Percentiles rank a stretch among this genome's conserved stretches.
Conservation (phyloP, 2,113 vertebrate genomes). For the Corydoras maculifer region DNA sequence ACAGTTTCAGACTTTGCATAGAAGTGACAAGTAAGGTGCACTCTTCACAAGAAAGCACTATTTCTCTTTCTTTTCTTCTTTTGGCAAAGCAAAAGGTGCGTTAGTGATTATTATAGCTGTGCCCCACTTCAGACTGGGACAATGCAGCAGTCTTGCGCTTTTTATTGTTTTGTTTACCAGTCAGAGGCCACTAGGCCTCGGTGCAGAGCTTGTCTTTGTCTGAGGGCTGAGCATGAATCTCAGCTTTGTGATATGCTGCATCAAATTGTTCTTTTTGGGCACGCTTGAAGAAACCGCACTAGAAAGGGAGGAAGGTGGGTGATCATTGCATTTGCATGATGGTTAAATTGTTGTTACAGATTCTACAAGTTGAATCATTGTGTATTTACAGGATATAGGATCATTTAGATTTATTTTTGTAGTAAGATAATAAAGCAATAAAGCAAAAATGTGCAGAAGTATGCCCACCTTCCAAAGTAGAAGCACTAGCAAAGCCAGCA, state of each 20-base stretch:
- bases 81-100: slow-evolving; percentile 49
- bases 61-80: slow-evolving; percentile 26
- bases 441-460: too few species aligned
- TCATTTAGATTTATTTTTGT: neutral
- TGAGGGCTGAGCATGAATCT: slow-evolving; percentile 98
- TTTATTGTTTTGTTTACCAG: slow-evolving; percentile 74
- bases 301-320: slow-evolving; percentile 81
- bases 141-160: slow-evolving; percentile 45
- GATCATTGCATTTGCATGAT: slow-evolving; percentile 59
- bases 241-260: slow-evolving; percentile 96
- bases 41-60: slow-evolving; percentile 23
- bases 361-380: neutral
- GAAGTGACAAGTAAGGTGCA: slow-evolving; percentile 17
- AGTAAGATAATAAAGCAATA: too few species aligned
- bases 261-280: slow-evolving; percentile 89
- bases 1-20: slow-evolving; percentile 12
- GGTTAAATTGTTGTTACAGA: neutral
- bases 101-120: slow-evolving; percentile 65
- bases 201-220: slow-evolving; percentile 97
- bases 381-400: neutral
- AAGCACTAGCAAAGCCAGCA: slow-evolving; percentile 85
- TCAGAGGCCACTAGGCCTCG: slow-evolving; percentile 84
- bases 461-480: slow-evolving; percentile 86
- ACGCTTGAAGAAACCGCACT: slow-evolving; percentile 99
- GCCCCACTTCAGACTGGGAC: slow-evolving; percentile 68